These are phyloP conservation scores for Melanophora roralis DNA, from an alignment of 2,888 invertebrate genomes.

Conservation along the genomic window DNA sequence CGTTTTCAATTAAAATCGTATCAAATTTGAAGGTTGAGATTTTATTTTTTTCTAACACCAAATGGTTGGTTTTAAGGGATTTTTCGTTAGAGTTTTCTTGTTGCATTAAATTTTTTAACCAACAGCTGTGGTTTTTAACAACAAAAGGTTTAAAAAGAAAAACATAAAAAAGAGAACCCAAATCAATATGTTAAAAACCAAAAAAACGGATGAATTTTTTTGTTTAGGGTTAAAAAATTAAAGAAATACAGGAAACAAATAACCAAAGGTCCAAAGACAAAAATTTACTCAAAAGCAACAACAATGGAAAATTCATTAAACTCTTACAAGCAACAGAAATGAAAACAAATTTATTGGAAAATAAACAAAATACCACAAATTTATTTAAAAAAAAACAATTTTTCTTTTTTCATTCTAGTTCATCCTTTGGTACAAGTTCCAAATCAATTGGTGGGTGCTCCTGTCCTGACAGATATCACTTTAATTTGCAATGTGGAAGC, in stretches of 20 bases:
- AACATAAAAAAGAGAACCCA: constrained; percentile 26
- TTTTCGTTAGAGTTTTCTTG: constrained; percentile 3
- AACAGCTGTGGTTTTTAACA: constrained; percentile 42
- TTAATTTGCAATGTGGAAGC: constrained; percentile 93
- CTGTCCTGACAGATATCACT: constrained; percentile 89
- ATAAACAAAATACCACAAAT: constrained; percentile 55
- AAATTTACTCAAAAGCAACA: background rate
- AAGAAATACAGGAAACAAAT: background rate
- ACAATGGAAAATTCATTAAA: constrained; percentile 39
- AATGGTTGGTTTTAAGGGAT: constrained; percentile 40
- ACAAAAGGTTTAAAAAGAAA: background rate
- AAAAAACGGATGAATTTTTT: constrained; percentile 10
- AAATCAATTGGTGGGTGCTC: constrained; percentile 94
- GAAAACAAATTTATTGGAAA: constrained; percentile 44
- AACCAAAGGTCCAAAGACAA: background rate
- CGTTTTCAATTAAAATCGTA: constrained; percentile 76
- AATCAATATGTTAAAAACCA: constrained; percentile 43
- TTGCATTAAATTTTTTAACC: constrained; percentile 23
- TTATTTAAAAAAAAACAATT: constrained; percentile 37
- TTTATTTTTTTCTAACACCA: constrained; percentile 20
- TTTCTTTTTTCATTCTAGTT: constrained; percentile 80
- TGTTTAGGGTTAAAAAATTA: constrained; percentile 27
- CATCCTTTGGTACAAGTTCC: constrained; percentile 95
- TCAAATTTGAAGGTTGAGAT: constrained; percentile 64
- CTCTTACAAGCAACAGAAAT: constrained; percentile 13